A percentile compares a stretch with the other conserved stretches of the same genome.
phyloP scores from a whole-genome alignment of 2,888 invertebrate genomes.

The Pammene fasciana region DNA sequence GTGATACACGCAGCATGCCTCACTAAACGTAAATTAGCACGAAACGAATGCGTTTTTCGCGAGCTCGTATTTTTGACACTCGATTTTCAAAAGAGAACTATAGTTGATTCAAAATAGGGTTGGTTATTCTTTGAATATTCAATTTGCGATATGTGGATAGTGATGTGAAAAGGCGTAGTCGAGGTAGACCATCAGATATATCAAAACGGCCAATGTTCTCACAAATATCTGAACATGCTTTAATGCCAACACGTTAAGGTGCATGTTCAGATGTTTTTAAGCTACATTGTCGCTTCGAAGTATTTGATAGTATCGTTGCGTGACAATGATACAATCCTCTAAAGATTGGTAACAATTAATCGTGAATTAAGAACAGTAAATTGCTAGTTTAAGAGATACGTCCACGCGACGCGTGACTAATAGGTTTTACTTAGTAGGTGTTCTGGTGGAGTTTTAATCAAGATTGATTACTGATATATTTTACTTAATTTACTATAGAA shows the following conservation, averaged over 20 bases:
- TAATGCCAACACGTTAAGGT: too few relatives aligned
- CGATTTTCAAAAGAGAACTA: not conserved
- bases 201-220: too few relatives aligned
- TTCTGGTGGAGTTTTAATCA: constrained; percentile 24
- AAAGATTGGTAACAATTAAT: constrained; percentile 52
- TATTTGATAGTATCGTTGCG: too few relatives aligned
- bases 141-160: not conserved
- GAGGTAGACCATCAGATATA: constrained; percentile 11
- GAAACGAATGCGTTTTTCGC: not conserved
- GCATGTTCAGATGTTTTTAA: too few relatives aligned
- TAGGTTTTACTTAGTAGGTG: constrained; percentile 31
- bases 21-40: constrained; percentile 29
- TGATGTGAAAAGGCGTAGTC: constrained; percentile 11
- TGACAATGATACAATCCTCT: constrained; percentile 48
- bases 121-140: not conserved
- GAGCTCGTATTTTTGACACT: not conserved
- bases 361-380: constrained; percentile 51
- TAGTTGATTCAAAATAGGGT: not conserved
- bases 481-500: too few relatives aligned
- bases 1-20: constrained; percentile 33
- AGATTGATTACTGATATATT: constrained; percentile 17
- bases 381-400: constrained; percentile 38
- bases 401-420: constrained; percentile 43
- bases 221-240: too few relatives aligned
- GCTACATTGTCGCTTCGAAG: too few relatives aligned